These are phyloP conservation scores for Leptopilina clavipes DNA, from an alignment of 1,140 invertebrate species.

Conservation along the genomic window DNA sequence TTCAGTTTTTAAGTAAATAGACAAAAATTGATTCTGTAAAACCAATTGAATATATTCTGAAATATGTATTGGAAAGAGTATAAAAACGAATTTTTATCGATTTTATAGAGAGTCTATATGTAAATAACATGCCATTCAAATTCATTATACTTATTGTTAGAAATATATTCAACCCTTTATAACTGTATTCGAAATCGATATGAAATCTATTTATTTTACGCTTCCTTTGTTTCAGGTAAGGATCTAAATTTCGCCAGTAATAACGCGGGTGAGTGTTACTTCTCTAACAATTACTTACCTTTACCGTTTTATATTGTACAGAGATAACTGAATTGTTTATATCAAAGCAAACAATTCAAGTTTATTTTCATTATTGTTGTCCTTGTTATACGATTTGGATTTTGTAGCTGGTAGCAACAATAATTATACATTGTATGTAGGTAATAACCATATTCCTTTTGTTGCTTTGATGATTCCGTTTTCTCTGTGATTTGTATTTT, in stretches of 20 bases:
- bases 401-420: not conserved
- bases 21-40: too few species aligned
- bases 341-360: too few species aligned
- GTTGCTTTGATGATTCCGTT: not conserved
- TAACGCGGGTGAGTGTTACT: slow-evolving; percentile 72
- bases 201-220: slow-evolving; percentile 26
- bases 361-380: too few species aligned
- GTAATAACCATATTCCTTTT: too few species aligned
- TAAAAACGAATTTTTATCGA: too few species aligned
- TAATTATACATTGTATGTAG: too few species aligned
- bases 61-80: too few species aligned
- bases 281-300: slow-evolving; percentile 44
- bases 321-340: not conserved
- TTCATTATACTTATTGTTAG: too few species aligned
- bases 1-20: too few species aligned
- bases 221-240: slow-evolving; percentile 71
- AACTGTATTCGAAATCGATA: slow-evolving; percentile 50
- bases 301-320: not conserved
- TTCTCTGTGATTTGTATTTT: not conserved
- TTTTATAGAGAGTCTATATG: too few species aligned
- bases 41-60: too few species aligned
- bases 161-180: not conserved
- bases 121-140: too few species aligned
- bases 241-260: slow-evolving; percentile 74
- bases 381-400: not conserved